phyloP scores from a whole-genome alignment of 1,140 invertebrate genomes.

The Hycleus cichorii region DNA sequence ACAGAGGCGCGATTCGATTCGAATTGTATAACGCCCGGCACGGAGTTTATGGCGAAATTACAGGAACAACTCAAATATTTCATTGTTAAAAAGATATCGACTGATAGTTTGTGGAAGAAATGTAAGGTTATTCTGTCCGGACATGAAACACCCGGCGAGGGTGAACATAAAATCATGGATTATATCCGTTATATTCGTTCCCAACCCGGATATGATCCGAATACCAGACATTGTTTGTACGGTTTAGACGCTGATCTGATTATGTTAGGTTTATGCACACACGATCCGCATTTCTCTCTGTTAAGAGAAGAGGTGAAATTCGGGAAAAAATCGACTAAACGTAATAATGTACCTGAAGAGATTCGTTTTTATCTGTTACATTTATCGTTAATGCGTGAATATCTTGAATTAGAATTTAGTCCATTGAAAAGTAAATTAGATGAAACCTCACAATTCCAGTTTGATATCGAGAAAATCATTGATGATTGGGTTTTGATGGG shows the following conservation, averaged over 20 bases:
- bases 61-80: conserved; percentile 84
- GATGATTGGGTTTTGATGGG: conserved; percentile 80
- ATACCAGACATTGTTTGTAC: conserved; percentile 90
- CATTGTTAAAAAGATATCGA: conserved; percentile 78
- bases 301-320: conserved; percentile 86
- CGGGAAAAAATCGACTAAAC: conserved; percentile 52
- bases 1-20: conserved; percentile 81
- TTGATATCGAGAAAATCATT: conserved; percentile 74
- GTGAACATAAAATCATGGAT: conserved; percentile 98
- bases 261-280: conserved; percentile 87
- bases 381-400: conserved; percentile 84
- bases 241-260: conserved; percentile 95
- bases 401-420: conserved; percentile 87
- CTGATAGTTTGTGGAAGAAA: conserved; percentile 74
- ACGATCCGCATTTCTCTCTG: conserved; percentile 90
- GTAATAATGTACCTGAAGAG: conserved; percentile 66
- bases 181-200: conserved; percentile 84
- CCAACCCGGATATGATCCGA: conserved; percentile 73
- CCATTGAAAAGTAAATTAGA: conserved; percentile 58
- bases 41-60: conserved; percentile 80
- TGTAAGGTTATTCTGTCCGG: conserved; percentile 75
- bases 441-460: conserved; percentile 49
- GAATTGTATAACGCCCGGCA: conserved; percentile 95
- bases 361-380: conserved; percentile 91
- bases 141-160: conserved; percentile 90